Conservation (phyloP, 2,888 invertebrate species). For the Lasioglossum lativentre region DNA sequence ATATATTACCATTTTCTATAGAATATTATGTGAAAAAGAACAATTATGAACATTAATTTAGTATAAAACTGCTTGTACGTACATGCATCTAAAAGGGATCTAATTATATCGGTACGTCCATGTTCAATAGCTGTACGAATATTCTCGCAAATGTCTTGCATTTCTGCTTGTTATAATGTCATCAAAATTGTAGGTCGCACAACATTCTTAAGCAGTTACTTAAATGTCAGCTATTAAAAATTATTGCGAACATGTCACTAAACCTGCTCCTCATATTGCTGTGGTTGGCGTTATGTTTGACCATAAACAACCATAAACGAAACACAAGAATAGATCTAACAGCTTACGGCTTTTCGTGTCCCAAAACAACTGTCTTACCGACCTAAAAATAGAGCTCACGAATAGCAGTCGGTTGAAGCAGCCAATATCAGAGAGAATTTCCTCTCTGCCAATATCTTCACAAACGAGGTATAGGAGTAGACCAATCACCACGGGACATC, state of each 20-base stretch:
- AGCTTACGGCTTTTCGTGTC: neutral
- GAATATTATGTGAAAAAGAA: constrained; percentile 18
- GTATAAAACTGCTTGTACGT: constrained; percentile 75
- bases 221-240: constrained; percentile 54
- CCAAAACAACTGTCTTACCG: neutral
- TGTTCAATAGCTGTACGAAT: constrained; percentile 86
- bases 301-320: neutral
- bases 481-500: too few species aligned
- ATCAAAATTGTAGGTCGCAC: constrained; percentile 52
- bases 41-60: constrained; percentile 22
- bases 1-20: neutral
- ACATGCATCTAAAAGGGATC: constrained; percentile 86
- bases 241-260: constrained; percentile 47
- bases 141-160: constrained; percentile 85
- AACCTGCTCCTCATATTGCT: constrained; percentile 12
- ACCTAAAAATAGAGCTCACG: too few species aligned
- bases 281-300: neutral
- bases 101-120: constrained; percentile 87
- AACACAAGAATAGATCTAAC: neutral
- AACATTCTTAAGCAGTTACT: constrained; percentile 41
- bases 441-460: too few species aligned
- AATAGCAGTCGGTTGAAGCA: too few species aligned
- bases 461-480: too few species aligned
- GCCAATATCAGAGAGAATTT: too few species aligned
- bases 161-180: constrained; percentile 66